phyloP scores from a whole-genome alignment of 2,888 invertebrate species.

The Cheilosia soror region DNA sequence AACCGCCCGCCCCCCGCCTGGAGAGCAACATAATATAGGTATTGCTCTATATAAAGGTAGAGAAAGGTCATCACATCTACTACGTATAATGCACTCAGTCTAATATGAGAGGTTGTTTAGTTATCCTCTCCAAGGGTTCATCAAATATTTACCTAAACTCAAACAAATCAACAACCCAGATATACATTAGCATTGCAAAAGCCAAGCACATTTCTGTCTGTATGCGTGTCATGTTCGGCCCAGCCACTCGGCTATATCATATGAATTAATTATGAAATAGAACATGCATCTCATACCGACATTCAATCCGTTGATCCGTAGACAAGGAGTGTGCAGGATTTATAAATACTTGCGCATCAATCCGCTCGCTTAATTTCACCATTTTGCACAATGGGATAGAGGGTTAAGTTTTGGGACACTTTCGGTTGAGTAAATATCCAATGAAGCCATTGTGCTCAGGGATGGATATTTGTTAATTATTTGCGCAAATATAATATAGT shows the following conservation, averaged over 20 bases:
- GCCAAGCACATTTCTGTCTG: background rate
- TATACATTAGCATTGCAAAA: slow-evolving; percentile 53
- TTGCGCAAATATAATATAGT: slow-evolving; percentile 14
- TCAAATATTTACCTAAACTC: slow-evolving; percentile 70
- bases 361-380: slow-evolving; percentile 44
- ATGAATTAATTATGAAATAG: slow-evolving; percentile 71
- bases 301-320: slow-evolving; percentile 44
- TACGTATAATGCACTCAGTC: background rate
- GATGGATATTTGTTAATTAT: slow-evolving; percentile 30
- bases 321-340: background rate
- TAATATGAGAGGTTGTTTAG: slow-evolving; percentile 8
- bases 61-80: slow-evolving; percentile 16
- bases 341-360: slow-evolving; percentile 27
- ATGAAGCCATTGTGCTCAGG: slow-evolving; percentile 26
- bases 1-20: background rate
- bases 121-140: slow-evolving; percentile 63
- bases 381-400: background rate
- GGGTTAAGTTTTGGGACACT: slow-evolving; percentile 7
- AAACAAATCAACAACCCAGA: slow-evolving; percentile 65
- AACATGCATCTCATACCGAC: slow-evolving; percentile 57
- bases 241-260: background rate
- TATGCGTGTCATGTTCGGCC: background rate
- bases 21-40: background rate
- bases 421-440: slow-evolving; percentile 31
- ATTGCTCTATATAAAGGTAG: background rate